Evolutionary conservation across 2,888 invertebrate genomes (phyloP), one percentile per base, ranked within the genome.

Genomic region (Epinotia ramella): DNA sequence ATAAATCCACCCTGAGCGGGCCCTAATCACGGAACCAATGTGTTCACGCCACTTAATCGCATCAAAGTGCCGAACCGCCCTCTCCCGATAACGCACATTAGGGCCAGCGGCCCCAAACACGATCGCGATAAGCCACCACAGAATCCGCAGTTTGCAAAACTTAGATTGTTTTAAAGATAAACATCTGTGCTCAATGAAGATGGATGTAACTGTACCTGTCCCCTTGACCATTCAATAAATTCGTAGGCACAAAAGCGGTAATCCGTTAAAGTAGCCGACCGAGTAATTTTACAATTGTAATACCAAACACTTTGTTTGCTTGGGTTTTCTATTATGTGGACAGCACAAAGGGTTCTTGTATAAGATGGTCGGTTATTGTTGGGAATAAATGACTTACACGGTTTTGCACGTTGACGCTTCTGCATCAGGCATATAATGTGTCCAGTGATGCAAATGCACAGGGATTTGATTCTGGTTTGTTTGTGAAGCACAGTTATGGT

Each of bases 211-310:
- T 90, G 93, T 94, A 92, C 89, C 90, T 91, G 88, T 84, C 70
- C 79, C 81, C 83, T 84, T 84, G 84, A 84, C 86, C 87, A 87
- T 91, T 89, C 85, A 87, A 86, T 85, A 82, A 82, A 81, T 82
- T 77, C 78, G 75, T 67, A 68, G 57, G 78, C 81, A 91, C 91
- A 91, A 92, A 87, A 83, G 86, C 83, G 81, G 82, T 93, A 92
- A 93, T 93, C 94, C 88, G 90, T 87, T 89, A 93, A 93, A 93
- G 94, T 93, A 92, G 92, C 94, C 94, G 94, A 91, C 88, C 81
- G 79, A 81, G 82, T 83, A 79, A 78, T 86, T 86, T 84, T 83
- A 87, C 91, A 91, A 91, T 89, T 87, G 87, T 86, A 79, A 81
- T 84, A 84, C 81, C 88, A 88, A 89, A 91, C 91, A 91, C 89